Conservation (phyloP, 2,113 vertebrate species). For the Aphyosemion australe region DNA sequence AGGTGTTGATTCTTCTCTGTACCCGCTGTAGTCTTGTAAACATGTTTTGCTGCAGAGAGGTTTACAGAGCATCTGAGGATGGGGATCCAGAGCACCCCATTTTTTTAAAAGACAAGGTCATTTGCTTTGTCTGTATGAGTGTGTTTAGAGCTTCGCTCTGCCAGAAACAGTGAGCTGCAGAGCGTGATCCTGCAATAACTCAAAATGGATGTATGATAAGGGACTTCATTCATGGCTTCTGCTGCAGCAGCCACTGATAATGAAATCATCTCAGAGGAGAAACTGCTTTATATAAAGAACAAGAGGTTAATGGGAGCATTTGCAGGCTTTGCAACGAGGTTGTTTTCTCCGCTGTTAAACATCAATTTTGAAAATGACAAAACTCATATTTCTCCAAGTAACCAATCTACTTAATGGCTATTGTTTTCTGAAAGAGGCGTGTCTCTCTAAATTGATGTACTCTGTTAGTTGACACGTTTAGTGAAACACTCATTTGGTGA, state of each 20-base stretch:
- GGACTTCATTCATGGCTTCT: constrained; percentile 41
- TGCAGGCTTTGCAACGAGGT: constrained; percentile 11
- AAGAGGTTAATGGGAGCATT: constrained; percentile 61
- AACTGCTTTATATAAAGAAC: constrained; percentile 51
- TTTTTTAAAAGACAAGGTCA: not conserved
- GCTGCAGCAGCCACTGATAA: constrained; percentile 47
- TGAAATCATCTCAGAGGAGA: constrained; percentile 54
- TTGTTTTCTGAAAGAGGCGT: constrained; percentile 36
- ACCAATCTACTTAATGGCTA: constrained; percentile 44
- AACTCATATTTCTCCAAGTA: constrained; percentile 44
- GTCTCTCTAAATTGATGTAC: constrained; percentile 22
- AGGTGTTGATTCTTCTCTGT: too few relatives aligned
- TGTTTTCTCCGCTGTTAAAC: not conserved
- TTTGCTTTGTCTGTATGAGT: not conserved
- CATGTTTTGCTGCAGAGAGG: too few relatives aligned
- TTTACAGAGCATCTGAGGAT: too few relatives aligned
- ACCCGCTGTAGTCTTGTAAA: too few relatives aligned
- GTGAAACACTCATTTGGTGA: constrained; percentile 10
- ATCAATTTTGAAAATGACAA: constrained; percentile 48
- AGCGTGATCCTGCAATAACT: constrained; percentile 6
- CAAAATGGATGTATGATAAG: constrained; percentile 56
- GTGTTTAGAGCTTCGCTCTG: constrained; percentile 11
- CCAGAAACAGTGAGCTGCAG: constrained; percentile 14
- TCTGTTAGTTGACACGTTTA: not conserved
- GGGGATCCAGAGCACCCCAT: not conserved